A percentile compares a stretch with the other conserved stretches of the same genome.
These are phyloP conservation scores for Xiphophorus birchmanni DNA, from an alignment of 2,797 vertebrate genomes.

Conservation along the genomic window DNA sequence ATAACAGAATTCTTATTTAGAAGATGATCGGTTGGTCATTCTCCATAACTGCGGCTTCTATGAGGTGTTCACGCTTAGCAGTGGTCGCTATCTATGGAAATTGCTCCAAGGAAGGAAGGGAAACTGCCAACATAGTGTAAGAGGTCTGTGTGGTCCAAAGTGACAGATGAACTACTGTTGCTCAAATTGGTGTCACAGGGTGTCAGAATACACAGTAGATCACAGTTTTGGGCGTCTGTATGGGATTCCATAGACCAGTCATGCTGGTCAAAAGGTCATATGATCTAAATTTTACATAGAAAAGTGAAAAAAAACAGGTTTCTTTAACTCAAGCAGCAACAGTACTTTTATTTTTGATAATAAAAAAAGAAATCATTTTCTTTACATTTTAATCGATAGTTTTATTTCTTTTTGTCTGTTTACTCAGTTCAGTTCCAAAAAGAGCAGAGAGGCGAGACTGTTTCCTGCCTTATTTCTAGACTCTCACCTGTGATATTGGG, in stretches of 20 bases:
- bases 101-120: not conserved
- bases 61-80: not conserved
- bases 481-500: slow-evolving; percentile 94
- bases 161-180: slow-evolving; percentile 6
- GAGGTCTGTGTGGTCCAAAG: not conserved
- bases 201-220: not conserved
- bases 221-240: not conserved
- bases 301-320: not conserved
- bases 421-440: not conserved
- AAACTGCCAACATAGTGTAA: not conserved
- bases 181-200: not conserved
- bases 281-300: not conserved
- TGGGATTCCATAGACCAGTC: not conserved
- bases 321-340: not conserved
- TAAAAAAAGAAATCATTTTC: not conserved
- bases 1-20: not conserved
- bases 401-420: not conserved
- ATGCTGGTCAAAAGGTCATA: not conserved
- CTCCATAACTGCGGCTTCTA: not conserved
- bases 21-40: not conserved
- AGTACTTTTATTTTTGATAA: not conserved
- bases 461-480: slow-evolving; percentile 1
- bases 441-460: not conserved
- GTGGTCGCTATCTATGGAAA: not conserved
- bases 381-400: not conserved